phyloP scores from a whole-genome alignment of 2,888 invertebrate genomes.

The Leptarthrus brevirostris region DNA sequence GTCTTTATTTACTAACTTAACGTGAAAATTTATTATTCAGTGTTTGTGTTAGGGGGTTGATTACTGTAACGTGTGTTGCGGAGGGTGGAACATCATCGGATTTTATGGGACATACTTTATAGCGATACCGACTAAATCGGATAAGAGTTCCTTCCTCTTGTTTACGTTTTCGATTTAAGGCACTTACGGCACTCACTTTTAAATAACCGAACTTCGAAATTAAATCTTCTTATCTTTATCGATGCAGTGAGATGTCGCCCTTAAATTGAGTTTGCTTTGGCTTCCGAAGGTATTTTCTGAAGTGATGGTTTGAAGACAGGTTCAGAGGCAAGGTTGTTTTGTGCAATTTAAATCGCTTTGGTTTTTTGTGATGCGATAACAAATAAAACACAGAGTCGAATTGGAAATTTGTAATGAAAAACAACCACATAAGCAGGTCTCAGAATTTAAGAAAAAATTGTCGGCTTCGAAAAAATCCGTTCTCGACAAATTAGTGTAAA shows the following conservation, averaged over 20 bases:
- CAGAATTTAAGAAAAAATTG: no score
- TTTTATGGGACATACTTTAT: not conserved
- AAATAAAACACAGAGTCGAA: no score
- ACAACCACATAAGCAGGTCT: no score
- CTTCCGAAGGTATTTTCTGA: no score
- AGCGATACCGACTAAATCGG: not conserved
- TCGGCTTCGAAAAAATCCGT: no score
- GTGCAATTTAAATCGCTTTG: no score
- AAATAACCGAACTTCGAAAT: not conserved
- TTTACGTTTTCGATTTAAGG: constrained; percentile 6
- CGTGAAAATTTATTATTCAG: constrained; percentile 48
- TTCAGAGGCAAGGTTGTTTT: no score
- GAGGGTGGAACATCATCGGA: constrained; percentile 2
- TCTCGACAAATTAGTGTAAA: no score
- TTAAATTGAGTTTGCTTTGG: not conserved
- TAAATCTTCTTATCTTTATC: not conserved
- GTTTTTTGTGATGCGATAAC: no score
- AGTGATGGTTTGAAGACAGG: no score
- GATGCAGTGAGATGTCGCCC: not conserved
- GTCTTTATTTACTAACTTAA: constrained; percentile 32
- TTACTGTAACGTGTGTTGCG: not conserved
- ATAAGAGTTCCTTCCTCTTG: not conserved
- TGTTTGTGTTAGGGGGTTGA: constrained; percentile 22
- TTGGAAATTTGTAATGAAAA: no score
- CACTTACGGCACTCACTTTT: not conserved